Evolutionary conservation across 2,113 vertebrate species (phyloP).

Genomic region (Agelaius phoeniceus): DNA sequence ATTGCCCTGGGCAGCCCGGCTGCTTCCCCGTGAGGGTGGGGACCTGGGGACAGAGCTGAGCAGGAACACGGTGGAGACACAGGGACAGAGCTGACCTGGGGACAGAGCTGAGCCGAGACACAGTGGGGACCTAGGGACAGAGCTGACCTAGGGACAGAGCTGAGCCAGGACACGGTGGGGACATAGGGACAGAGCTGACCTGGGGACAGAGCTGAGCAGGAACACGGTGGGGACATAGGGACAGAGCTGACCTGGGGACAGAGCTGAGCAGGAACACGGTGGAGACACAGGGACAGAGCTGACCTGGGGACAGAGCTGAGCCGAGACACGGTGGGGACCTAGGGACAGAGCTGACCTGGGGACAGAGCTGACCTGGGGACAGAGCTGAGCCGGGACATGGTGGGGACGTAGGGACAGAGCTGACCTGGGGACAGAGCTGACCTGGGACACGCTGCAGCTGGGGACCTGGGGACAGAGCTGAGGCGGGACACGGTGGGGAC

Average conservation of each 20-base stretch:
- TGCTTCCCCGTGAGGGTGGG: background rate
- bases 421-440: background rate
- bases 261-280: background rate
- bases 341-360: too few relatives aligned
- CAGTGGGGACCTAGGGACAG: background rate
- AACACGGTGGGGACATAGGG: background rate
- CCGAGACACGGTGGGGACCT: too few relatives aligned
- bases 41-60: background rate
- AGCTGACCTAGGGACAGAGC: background rate
- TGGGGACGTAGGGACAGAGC: too few relatives aligned
- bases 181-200: too few relatives aligned
- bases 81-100: background rate
- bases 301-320: background rate
- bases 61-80: background rate
- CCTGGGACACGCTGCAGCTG: background rate
- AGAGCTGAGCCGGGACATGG: background rate
- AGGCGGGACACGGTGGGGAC: too few relatives aligned
- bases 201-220: background rate
- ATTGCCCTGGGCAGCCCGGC: accelerated
- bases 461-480: background rate
- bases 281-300: too few relatives aligned
- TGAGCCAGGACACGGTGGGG: background rate
- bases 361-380: background rate
- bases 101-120: background rate
- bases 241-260: background rate